Evolutionary conservation across 1,140 invertebrate genomes (phyloP).

Genomic region (Nasonia longicornis): DNA sequence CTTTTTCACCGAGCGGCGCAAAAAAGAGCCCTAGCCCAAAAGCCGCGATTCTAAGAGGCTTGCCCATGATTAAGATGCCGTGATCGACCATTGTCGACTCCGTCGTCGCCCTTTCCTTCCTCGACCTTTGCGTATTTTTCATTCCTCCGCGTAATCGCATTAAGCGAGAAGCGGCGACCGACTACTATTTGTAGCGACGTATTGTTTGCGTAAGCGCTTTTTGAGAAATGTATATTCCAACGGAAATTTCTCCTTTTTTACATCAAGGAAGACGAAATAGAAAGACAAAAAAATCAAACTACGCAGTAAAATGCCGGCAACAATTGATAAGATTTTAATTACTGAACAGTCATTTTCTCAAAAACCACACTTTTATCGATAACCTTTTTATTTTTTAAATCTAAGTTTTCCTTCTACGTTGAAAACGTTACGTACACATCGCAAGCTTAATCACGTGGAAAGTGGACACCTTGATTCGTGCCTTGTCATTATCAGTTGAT

Average conservation of each 20-base stretch:
- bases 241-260: neutral
- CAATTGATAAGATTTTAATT: too few relatives aligned
- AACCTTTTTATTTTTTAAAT: too few relatives aligned
- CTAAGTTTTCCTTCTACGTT: too few relatives aligned
- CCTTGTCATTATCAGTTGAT: too few relatives aligned
- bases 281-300: too few relatives aligned
- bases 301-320: too few relatives aligned
- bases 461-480: too few relatives aligned
- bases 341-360: too few relatives aligned
- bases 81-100: slow-evolving; percentile 36
- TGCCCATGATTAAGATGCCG: slow-evolving; percentile 60
- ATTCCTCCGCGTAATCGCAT: slow-evolving; percentile 32
- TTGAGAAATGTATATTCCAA: neutral
- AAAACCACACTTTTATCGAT: too few relatives aligned
- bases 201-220: neutral
- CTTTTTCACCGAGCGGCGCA: slow-evolving; percentile 42
- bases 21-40: slow-evolving; percentile 67
- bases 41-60: slow-evolving; percentile 67
- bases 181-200: neutral
- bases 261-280: too few relatives aligned
- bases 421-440: too few relatives aligned
- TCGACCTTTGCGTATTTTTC: slow-evolving; percentile 36
- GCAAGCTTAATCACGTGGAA: too few relatives aligned
- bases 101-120: neutral
- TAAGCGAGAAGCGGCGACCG: slow-evolving; percentile 1